These are phyloP conservation scores for Rhyacophila brunnea DNA, from an alignment of 1,140 invertebrate genomes.

Conservation along the genomic window DNA sequence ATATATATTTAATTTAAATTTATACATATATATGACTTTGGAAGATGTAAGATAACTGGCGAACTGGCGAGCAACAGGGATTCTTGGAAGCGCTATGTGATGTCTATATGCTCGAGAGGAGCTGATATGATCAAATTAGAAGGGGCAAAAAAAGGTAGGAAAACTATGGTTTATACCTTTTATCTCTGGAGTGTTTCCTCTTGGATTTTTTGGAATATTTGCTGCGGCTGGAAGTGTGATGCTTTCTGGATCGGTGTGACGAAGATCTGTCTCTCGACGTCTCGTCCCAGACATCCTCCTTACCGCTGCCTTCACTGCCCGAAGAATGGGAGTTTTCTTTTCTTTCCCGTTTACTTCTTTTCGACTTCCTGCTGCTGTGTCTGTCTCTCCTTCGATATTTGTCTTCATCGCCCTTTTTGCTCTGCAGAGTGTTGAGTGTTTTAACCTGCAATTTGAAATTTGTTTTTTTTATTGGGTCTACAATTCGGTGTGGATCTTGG, in stretches of 20 bases:
- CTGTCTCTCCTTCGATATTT: constrained; percentile 36
- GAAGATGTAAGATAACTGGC: no score
- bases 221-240: constrained; percentile 8
- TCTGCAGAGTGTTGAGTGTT: constrained; percentile 43
- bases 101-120: no score
- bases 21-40: no score
- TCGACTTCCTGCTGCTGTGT: constrained; percentile 16
- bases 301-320: background rate
- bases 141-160: no score
- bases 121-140: no score
- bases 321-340: constrained; percentile 19
- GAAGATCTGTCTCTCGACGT: no score
- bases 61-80: no score
- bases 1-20: no score
- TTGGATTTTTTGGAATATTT: constrained; percentile 27
- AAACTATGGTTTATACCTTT: background rate
- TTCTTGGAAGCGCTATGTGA: no score
- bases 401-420: constrained; percentile 44
- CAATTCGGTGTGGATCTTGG: no score
- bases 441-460: constrained; percentile 43
- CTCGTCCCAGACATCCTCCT: background rate
- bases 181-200: constrained; percentile 4
- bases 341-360: constrained; percentile 11
- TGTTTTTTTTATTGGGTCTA: no score
- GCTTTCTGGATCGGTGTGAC: constrained; percentile 14